phyloP scores from a whole-genome alignment of 2,797 vertebrate genomes.

The Oryzias sinensis region DNA sequence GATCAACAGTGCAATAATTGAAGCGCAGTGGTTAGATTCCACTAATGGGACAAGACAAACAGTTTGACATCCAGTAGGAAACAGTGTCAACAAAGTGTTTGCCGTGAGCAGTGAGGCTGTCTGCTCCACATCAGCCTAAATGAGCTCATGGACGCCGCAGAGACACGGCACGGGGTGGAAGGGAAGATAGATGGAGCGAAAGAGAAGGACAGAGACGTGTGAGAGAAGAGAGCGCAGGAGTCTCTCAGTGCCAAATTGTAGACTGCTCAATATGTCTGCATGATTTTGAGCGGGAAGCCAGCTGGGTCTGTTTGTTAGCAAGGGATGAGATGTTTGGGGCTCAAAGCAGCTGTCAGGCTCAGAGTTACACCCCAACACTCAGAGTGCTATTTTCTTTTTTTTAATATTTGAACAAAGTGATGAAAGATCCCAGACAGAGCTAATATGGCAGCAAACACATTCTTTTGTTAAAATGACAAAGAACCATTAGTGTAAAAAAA shows the following conservation, averaged over 20 bases:
- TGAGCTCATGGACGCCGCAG: slow-evolving; percentile 54
- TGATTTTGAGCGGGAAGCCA: slow-evolving; percentile 51
- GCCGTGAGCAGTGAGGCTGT: slow-evolving; percentile 54
- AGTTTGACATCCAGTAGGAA: slow-evolving; percentile 39
- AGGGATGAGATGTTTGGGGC: slow-evolving; percentile 43
- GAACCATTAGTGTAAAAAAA: too few relatives aligned
- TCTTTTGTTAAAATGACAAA: too few relatives aligned
- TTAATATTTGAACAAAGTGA: slow-evolving; percentile 42
- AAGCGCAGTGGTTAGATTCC: slow-evolving; percentile 40
- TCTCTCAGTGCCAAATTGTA: slow-evolving; percentile 25
- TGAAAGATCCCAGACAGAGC: slow-evolving; percentile 37
- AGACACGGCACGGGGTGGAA: slow-evolving; percentile 13
- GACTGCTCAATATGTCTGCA: slow-evolving; percentile 51
- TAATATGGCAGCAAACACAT: background rate
- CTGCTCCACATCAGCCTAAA: slow-evolving; percentile 59
- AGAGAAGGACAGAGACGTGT: slow-evolving; percentile 21
- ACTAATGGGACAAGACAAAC: slow-evolving; percentile 55
- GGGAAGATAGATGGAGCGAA: slow-evolving; percentile 20
- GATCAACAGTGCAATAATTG: slow-evolving; percentile 27
- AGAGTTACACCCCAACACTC: slow-evolving; percentile 44
- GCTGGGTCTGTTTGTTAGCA: slow-evolving; percentile 57
- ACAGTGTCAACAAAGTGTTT: slow-evolving; percentile 52
- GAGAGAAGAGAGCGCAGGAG: slow-evolving; percentile 29
- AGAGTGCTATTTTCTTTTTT: slow-evolving; percentile 46
- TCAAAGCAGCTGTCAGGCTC: slow-evolving; percentile 66